A percentile compares a stretch with the other conserved stretches of the same genome.
Conservation (phyloP, 1,140 invertebrate genomes). For the Lysiphlebus fabarum region DNA sequence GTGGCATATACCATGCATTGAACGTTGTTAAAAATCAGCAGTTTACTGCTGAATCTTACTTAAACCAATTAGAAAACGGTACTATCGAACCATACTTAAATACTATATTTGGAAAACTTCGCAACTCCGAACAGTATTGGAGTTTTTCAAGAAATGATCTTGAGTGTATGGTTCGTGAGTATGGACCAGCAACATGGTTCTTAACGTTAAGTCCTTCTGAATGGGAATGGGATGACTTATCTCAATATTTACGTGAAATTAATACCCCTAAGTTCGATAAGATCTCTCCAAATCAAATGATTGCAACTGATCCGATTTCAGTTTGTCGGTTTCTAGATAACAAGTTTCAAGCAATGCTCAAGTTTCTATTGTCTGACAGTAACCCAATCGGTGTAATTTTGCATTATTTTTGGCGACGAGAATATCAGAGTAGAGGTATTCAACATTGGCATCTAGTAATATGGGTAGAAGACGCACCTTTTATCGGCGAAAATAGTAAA, state of each 20-base stretch:
- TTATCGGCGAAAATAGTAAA: constrained; percentile 13
- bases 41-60: no score
- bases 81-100: constrained; percentile 29
- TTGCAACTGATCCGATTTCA: constrained; percentile 37
- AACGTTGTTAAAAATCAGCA: constrained; percentile 31
- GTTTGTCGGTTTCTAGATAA: constrained; percentile 38
- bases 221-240: constrained; percentile 40
- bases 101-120: constrained; percentile 31
- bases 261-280: constrained; percentile 26
- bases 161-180: constrained; percentile 36
- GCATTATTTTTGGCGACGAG: constrained; percentile 32
- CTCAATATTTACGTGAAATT: constrained; percentile 33
- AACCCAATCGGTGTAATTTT: constrained; percentile 32
- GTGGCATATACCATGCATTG: constrained; percentile 38
- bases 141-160: constrained; percentile 31
- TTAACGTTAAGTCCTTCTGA: constrained; percentile 44
- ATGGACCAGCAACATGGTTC: no score
- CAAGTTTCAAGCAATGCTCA: constrained; percentile 39
- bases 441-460: constrained; percentile 36
- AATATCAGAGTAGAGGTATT: constrained; percentile 32
- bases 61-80: constrained; percentile 31
- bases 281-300: constrained; percentile 20
- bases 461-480: constrained; percentile 34
- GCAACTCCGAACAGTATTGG: constrained; percentile 35
- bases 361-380: no score